Percentiles rank a stretch among this genome's conserved stretches.
phyloP scores from a whole-genome alignment of 2,888 invertebrate genomes.

The Spilosoma lubricipeda region DNA sequence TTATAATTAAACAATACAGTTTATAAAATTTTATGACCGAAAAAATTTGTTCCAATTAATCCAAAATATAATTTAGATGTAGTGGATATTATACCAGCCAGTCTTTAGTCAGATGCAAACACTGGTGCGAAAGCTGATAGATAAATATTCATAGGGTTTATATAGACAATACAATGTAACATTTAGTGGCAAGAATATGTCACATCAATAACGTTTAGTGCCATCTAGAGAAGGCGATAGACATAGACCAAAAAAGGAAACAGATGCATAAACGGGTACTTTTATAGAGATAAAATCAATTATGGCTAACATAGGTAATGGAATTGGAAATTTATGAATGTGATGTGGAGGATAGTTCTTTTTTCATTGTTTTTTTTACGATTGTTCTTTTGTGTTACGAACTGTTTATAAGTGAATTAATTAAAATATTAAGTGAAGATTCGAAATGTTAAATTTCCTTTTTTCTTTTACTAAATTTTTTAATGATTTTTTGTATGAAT shows the following conservation, averaged over 20 bases:
- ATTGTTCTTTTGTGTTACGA: not conserved
- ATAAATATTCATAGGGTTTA: conserved; percentile 38
- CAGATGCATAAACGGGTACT: conserved; percentile 4
- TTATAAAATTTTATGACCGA: not conserved
- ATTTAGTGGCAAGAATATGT: conserved; percentile 24
- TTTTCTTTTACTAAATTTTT: not conserved
- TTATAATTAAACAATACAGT: not conserved
- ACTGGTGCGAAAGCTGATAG: not conserved
- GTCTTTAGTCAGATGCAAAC: too few species aligned
- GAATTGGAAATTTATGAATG: not conserved
- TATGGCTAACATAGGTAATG: not conserved
- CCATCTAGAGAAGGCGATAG: conserved; percentile 11
- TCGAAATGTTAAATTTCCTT: not conserved
- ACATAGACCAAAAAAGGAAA: conserved; percentile 16
- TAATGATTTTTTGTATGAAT: not conserved
- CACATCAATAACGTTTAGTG: conserved; percentile 28
- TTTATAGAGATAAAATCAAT: not conserved
- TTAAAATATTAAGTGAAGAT: not conserved
- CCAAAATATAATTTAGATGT: not conserved
- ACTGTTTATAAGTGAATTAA: not conserved
- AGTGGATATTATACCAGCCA: not conserved
- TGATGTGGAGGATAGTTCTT: not conserved
- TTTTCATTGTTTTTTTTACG: not conserved
- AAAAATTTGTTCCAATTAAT: not conserved
- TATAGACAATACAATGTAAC: conserved; percentile 32